Conservation (phyloP, 2,888 invertebrate species). For the Melinaea menophilus region DNA sequence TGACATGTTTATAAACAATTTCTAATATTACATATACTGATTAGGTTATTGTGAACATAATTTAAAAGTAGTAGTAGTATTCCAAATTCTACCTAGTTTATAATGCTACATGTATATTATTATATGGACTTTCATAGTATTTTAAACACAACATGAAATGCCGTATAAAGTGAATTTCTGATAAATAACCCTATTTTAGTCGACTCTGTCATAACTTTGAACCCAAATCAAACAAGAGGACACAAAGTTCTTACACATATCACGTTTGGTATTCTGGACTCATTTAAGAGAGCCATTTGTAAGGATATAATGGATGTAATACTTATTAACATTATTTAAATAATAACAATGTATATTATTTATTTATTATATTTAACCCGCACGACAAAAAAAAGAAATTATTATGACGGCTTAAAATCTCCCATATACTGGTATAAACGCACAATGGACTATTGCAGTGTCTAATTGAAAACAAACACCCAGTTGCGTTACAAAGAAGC, state of each 20-base stretch:
- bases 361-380: not conserved
- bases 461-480: conserved; percentile 43
- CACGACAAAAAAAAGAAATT: too few relatives aligned
- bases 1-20: too few relatives aligned
- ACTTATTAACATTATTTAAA: not conserved
- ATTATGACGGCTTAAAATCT: not conserved
- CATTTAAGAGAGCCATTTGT: not conserved
- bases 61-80: too few relatives aligned
- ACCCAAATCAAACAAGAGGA: not conserved
- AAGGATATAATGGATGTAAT: not conserved
- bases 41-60: too few relatives aligned
- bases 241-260: not conserved
- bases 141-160: not conserved
- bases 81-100: too few relatives aligned
- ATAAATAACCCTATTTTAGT: not conserved
- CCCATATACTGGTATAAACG: not conserved
- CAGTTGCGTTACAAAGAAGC: conserved; percentile 33
- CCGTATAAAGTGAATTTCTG: not conserved
- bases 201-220: not conserved
- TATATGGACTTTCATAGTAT: too few relatives aligned
- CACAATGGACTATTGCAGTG: conserved; percentile 29
- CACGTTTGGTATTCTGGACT: not conserved
- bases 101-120: too few relatives aligned
- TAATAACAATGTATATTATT: not conserved
- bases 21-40: too few relatives aligned